phyloP scores from a whole-genome alignment of 2,888 invertebrate genomes.

The Hesperia comma region DNA sequence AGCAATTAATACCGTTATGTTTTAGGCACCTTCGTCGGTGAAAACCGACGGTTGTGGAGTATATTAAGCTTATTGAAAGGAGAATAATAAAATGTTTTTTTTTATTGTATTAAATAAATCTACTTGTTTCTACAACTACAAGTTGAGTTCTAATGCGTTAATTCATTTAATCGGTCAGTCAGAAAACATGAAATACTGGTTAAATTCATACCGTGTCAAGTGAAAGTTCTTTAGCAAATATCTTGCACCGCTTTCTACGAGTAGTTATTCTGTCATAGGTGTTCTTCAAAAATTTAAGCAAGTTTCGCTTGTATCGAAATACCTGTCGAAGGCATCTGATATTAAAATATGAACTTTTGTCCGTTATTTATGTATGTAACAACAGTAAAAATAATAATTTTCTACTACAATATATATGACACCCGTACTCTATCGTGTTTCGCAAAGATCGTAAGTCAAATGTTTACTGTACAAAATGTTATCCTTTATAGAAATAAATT shows the following conservation, averaged over 20 bases:
- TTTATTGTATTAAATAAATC: background rate
- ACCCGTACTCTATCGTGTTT: no score
- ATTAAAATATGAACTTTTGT: constrained; percentile 11
- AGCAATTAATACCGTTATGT: no score
- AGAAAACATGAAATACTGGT: constrained; percentile 31
- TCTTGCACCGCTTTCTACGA: constrained; percentile 70
- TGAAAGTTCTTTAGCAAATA: constrained; percentile 59
- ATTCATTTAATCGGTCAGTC: constrained; percentile 3
- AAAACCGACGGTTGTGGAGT: no score
- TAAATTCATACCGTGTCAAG: constrained; percentile 69
- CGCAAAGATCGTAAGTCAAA: no score
- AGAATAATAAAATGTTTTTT: background rate
- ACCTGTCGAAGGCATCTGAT: constrained; percentile 62
- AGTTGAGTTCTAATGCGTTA: constrained; percentile 5
- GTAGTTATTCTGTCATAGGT: constrained; percentile 56
- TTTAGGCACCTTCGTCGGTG: no score
- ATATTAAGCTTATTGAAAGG: background rate
- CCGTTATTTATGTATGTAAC: background rate
- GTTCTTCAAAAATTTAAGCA: constrained; percentile 65
- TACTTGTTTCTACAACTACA: constrained; percentile 16
- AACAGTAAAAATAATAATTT: no score
- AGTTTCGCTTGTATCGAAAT: constrained; percentile 55
- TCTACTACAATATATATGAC: no score
- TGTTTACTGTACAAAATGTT: no score
- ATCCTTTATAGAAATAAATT: no score